A percentile compares a stretch with the other conserved stretches of the same genome.
Evolutionary conservation across 2,888 invertebrate species (phyloP).

Genomic region (Pheosia tremula): DNA sequence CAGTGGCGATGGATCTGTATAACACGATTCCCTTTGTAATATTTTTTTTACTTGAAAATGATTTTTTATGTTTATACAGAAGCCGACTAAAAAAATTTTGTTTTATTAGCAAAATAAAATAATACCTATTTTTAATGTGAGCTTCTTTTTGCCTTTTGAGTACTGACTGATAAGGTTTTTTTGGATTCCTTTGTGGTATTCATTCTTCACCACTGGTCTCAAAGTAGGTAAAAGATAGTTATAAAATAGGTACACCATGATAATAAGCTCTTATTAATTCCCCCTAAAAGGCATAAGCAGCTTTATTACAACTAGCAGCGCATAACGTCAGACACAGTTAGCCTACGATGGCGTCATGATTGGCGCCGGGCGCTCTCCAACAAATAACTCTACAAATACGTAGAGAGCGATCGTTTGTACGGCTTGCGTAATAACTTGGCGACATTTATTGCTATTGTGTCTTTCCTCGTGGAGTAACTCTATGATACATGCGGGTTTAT

Average conservation of each 20-base stretch:
- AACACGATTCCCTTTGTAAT: too few species aligned
- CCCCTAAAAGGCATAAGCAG: constrained; percentile 5
- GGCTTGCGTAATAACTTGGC: constrained; percentile 36
- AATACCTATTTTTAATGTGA: too few species aligned
- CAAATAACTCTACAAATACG: constrained; percentile 35
- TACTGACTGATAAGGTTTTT: too few species aligned
- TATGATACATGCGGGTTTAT: not conserved
- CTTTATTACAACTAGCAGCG: not conserved
- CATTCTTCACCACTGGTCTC: too few species aligned
- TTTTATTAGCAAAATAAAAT: too few species aligned
- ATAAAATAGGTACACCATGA: not conserved
- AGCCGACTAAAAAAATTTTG: too few species aligned
- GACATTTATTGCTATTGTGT: constrained; percentile 30
- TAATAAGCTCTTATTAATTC: not conserved
- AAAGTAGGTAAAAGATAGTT: too few species aligned
- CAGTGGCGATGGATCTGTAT: too few species aligned
- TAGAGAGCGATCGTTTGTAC: constrained; percentile 22
- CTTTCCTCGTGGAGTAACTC: not conserved
- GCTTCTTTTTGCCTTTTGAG: too few species aligned
- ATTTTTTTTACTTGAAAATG: too few species aligned
- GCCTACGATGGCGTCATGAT: constrained; percentile 31
- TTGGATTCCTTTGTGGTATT: too few species aligned
- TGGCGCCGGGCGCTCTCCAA: constrained; percentile 34
- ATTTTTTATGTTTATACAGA: too few species aligned
- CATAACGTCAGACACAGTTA: constrained; percentile 4